phyloP scores from a whole-genome alignment of 1,140 invertebrate species.

The Plectrocnemia conspersa region DNA sequence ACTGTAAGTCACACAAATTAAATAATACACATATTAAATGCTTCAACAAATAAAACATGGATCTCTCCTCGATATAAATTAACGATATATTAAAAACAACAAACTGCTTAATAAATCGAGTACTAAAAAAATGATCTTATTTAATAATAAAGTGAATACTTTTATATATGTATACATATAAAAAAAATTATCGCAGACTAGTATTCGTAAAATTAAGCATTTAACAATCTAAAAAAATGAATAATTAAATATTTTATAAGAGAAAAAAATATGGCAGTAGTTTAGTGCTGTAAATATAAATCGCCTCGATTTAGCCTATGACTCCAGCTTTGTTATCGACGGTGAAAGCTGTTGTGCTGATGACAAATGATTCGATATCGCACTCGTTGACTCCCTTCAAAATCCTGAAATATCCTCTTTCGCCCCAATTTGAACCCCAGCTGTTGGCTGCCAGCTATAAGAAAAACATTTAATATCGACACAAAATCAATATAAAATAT shows the following conservation, averaged over 20 bases:
- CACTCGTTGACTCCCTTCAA: slow-evolving; percentile 75
- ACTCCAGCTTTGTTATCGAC: slow-evolving; percentile 39
- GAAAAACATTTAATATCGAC: slow-evolving; percentile 28
- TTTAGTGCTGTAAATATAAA: neutral
- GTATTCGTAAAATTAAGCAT: slow-evolving; percentile 12
- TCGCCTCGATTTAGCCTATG: slow-evolving; percentile 7
- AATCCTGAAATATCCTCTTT: slow-evolving; percentile 81
- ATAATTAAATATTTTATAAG: neutral
- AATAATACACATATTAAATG: too few species aligned
- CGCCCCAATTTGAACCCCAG: slow-evolving; percentile 87
- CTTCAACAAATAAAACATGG: too few species aligned
- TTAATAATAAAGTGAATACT: neutral
- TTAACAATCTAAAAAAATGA: neutral
- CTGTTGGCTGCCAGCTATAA: slow-evolving; percentile 82
- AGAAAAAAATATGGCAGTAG: neutral
- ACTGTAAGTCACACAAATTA: too few species aligned
- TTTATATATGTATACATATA: neutral
- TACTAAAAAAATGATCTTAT: too few species aligned
- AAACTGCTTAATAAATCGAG: too few species aligned
- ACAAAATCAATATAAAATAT: neutral
- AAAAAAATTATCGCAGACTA: neutral
- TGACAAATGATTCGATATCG: slow-evolving; percentile 79
- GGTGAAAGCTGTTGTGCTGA: slow-evolving; percentile 68
- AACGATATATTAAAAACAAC: too few species aligned
- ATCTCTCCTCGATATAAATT: too few species aligned